Conservation (phyloP, 2,113 vertebrate species). For the Thomomys bottae region DNA sequence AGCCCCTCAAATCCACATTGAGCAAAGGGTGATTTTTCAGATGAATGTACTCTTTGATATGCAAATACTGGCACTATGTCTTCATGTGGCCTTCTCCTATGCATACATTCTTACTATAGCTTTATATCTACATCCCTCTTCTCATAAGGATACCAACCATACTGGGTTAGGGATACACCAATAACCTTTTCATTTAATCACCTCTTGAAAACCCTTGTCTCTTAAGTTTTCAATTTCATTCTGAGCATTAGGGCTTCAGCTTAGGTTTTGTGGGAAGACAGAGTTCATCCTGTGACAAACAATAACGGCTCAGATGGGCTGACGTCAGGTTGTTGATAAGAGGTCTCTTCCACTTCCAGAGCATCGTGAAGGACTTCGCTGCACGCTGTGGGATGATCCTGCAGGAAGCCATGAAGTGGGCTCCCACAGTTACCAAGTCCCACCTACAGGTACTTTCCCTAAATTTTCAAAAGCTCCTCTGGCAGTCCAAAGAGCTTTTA, state of each 20-base stretch:
- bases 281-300: not conserved
- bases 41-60: not conserved
- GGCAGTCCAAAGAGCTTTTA: not conserved
- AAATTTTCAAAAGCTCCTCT: not conserved
- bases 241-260: not conserved
- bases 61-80: not conserved
- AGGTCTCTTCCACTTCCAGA: slow-evolving; percentile 83
- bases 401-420: slow-evolving; percentile 99
- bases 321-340: not conserved
- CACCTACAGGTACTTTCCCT: slow-evolving; percentile 93
- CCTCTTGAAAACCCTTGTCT: slow-evolving; percentile 6
- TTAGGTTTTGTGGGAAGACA: not conserved
- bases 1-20: not conserved
- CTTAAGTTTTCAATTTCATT: not conserved
- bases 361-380: slow-evolving; percentile 98
- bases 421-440: slow-evolving; percentile 97
- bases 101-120: not conserved
- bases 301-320: not conserved
- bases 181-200: not conserved
- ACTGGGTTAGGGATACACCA: not conserved
- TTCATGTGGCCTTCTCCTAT: not conserved
- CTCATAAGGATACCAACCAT: not conserved
- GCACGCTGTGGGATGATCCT: slow-evolving; percentile 98
- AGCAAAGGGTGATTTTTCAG: not conserved
- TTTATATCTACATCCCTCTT: not conserved